Base-by-base conservation (phyloP, 2,888 invertebrate species). In the Nephrotoma appendiculata region DNA sequence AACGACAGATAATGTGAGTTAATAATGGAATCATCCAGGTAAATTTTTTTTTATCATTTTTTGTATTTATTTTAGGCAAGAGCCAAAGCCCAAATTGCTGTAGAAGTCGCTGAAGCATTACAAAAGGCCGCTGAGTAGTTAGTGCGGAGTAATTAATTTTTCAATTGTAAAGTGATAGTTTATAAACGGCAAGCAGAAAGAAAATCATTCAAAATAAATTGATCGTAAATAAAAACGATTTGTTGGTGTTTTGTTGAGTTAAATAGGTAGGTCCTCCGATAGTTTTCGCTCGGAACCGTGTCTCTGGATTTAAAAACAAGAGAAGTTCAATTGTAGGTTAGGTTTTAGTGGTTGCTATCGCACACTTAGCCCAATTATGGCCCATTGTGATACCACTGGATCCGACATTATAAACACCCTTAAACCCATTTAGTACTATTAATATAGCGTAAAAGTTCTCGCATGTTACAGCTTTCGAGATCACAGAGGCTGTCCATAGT, bases 41-140 rank as follows among this genome's bases (percentile, higher is more conserved):
- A 31, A 31, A 31, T 2, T 31, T 31, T 31, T 1, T 19, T 19
- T 5, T 42, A 83, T 41, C 57, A 31, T 1, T 44, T 15, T 19
- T 11, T 41, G 42, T 85, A n/a, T 88, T 85, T 87, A 87, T 92
- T 93, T 6, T 90, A 95, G 95, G 95, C 94, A 85, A 94, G 93
- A 91, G 98, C 98, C 15, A 98, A 98, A 93, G 99, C 98, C 86
- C 95, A 95, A 88, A 98, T 99, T 90, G 97, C 98, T 52, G 93
- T 99, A 7, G 99, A 99, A 92, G 98, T 98, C 86, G 97, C 96
- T 86, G 98, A 99, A 92, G 98, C 98, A 89, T 93, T 99, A 89
- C 95, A 98, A 87, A 97, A 96, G 92, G 98, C 98, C 88, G 93
- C 94, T 87, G 92, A 93, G 91, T 94, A 94, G 93, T 90, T 88